These are phyloP conservation scores for Ichneumoninae sp. DNA, from an alignment of 2,888 invertebrate genomes.

Conservation along the genomic window DNA sequence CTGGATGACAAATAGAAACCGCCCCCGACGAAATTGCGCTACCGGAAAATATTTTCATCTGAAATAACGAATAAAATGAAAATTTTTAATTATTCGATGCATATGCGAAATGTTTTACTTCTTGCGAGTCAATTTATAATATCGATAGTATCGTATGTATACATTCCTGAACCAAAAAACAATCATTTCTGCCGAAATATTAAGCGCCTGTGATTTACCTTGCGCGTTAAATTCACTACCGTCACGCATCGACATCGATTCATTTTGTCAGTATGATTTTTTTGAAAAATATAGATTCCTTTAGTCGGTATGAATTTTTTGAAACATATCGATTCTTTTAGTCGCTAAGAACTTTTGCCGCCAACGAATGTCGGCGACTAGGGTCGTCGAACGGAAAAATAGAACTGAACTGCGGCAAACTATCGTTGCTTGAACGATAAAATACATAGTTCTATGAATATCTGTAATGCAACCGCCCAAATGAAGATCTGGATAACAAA, in stretches of 20 bases:
- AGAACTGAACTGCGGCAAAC: background rate
- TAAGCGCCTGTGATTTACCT: background rate
- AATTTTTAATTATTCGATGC: constrained; percentile 49
- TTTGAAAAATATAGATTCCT: background rate
- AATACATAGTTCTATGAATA: background rate
- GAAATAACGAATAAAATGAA: constrained; percentile 37
- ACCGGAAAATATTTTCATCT: constrained; percentile 38
- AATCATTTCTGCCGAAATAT: background rate
- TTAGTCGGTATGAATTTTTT: background rate
- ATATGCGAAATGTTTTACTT: constrained; percentile 68
- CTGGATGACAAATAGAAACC: background rate
- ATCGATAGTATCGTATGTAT: constrained; percentile 59
- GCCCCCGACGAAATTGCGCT: background rate
- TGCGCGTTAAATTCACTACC: background rate
- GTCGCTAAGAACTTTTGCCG: background rate
- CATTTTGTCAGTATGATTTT: background rate
- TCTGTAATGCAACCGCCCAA: background rate
- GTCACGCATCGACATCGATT: background rate
- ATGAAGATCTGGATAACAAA: background rate
- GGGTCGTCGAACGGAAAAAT: background rate
- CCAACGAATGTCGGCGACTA: background rate
- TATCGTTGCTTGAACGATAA: background rate
- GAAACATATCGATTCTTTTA: background rate
- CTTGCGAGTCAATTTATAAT: constrained; percentile 44
- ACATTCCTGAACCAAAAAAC: constrained; percentile 7